These are phyloP conservation scores for Recurvirostra avosetta DNA, from an alignment of 2,113 vertebrate species.

Conservation along the genomic window DNA sequence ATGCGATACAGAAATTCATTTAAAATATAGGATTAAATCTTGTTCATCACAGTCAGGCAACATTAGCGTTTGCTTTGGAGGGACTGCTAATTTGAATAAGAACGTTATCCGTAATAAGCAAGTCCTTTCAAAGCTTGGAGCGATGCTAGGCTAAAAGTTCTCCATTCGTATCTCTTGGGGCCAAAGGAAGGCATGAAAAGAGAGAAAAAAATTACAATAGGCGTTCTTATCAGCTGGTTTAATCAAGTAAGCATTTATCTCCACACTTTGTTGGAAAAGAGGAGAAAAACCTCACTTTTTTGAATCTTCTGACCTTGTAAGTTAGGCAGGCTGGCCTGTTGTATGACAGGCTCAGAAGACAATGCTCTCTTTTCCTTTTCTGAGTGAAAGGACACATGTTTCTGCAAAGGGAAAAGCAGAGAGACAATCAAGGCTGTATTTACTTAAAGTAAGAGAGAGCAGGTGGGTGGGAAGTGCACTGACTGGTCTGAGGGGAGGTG, in stretches of 20 bases:
- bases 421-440: not conserved
- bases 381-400: not conserved
- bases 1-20: not conserved
- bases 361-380: not conserved
- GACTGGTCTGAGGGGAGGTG: not conserved
- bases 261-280: not conserved
- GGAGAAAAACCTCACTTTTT: not conserved
- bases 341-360: not conserved
- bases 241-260: constrained; percentile 21
- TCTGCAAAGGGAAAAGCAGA: not conserved
- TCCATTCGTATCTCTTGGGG: not conserved
- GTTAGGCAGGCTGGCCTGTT: not conserved
- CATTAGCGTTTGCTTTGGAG: not conserved
- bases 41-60: not conserved
- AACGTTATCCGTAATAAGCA: not conserved
- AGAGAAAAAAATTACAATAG: not conserved
- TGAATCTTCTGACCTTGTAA: constrained; percentile 5
- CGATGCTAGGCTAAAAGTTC: not conserved
- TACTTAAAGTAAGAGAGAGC: not conserved
- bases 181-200: not conserved
- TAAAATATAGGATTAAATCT: not conserved
- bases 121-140: not conserved
- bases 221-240: not conserved
- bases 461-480: not conserved
- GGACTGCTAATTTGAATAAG: not conserved